Conservation (phyloP, 1,140 invertebrate genomes). For the Dufourea novaeangliae region DNA sequence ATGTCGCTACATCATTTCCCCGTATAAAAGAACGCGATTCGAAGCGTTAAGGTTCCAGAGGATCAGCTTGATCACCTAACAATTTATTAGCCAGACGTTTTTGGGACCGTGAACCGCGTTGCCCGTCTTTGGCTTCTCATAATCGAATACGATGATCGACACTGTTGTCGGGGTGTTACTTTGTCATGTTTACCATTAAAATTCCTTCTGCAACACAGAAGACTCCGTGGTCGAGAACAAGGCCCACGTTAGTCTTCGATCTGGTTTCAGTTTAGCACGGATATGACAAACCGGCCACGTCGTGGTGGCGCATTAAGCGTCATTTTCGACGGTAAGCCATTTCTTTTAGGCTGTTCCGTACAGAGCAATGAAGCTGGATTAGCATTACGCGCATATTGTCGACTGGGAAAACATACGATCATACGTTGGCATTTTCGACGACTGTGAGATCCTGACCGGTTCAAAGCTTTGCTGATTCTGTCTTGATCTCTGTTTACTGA, state of each 20-base stretch:
- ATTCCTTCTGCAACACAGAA: neutral
- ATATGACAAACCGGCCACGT: constrained; percentile 9
- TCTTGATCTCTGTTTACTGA: constrained; percentile 70
- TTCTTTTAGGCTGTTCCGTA: constrained; percentile 44
- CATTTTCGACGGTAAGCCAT: constrained; percentile 38
- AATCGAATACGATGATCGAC: constrained; percentile 25
- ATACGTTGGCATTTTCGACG: constrained; percentile 60
- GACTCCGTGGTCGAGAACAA: neutral
- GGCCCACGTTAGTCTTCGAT: neutral
- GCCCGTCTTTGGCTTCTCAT: neutral
- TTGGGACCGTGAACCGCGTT: constrained; percentile 4
- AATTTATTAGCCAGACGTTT: constrained; percentile 21
- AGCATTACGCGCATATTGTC: constrained; percentile 73
- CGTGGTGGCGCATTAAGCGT: constrained; percentile 6
- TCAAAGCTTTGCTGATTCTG: constrained; percentile 66
- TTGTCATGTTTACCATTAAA: constrained; percentile 12
- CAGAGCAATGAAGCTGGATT: constrained; percentile 67
- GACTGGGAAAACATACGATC: constrained; percentile 46
- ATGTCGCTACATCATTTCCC: neutral
- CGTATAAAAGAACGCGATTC: constrained; percentile 12
- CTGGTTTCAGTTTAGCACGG: constrained; percentile 9
- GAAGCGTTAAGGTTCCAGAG: neutral
- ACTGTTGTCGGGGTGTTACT: neutral
- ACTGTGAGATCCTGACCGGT: constrained; percentile 14
- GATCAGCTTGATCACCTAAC: constrained; percentile 29